Evolutionary conservation across 2,113 vertebrate species (phyloP), one percentile per base, ranked within the genome.

Genomic region (Heptranchias perlo): DNA sequence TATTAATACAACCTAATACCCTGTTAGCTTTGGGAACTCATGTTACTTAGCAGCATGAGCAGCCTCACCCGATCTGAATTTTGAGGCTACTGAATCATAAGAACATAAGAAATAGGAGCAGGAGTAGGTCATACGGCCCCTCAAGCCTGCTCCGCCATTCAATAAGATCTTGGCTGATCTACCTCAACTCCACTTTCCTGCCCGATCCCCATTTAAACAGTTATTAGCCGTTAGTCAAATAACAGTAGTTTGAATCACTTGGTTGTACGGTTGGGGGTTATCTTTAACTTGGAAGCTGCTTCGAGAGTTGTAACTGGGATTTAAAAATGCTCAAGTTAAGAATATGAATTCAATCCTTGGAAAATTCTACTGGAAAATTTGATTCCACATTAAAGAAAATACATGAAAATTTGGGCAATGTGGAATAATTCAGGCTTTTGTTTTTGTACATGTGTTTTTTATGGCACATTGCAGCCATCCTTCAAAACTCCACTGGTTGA

Each of bases 401-500:
- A 21, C 25, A 25, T 25, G 39, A 44, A 49, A 25, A 5, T 86
- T 44, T 49, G 82, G 44, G 47, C 18, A 2, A 1, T 44, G 25
- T 67, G 39, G 0, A 1, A 52, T 1, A 0, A 13, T 95, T 54
- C 47, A 14, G 96, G 11, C 96, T 96, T 78, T 39, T n/a, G 14
- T 82, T 44, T 96, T 76, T 16, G 28, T 96, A n/a, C 96, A 54
- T 8, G 0, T 96, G 96, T 96, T 44, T 97, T 96, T 96, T 54
- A 76, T 96, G 84, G 87, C 61, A 25, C 86, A 95, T 97, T 84
- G 73, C 97, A 98, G 98, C 98, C 99, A 98, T 98, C 99, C 96
- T 99, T 98, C 97, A 98, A 98, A 97, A 98, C 98, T 44, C 99
- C 99, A 96, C 97, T 99, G 97, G 99, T 98, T 2, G 99, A 99